Conservation (phyloP, 2,888 invertebrate species). For the Pelosia muscerda region DNA sequence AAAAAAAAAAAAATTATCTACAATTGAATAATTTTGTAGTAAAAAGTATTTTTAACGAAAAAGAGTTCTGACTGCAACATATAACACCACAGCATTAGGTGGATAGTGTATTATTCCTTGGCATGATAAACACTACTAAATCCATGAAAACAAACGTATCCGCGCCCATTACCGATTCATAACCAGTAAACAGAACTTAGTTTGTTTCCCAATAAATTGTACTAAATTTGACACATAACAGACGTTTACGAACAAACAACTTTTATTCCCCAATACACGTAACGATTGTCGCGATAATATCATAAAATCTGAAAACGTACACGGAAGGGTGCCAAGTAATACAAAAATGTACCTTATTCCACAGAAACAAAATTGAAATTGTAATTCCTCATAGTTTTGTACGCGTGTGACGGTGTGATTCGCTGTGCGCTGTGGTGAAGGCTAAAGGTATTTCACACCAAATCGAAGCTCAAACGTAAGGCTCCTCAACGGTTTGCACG, state of each 20-base stretch:
- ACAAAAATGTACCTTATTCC: slow-evolving; percentile 22
- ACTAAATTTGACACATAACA: slow-evolving; percentile 53
- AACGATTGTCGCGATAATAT: slow-evolving; percentile 53
- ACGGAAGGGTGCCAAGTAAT: slow-evolving; percentile 17
- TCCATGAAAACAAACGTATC: slow-evolving; percentile 24
- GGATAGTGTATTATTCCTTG: neutral
- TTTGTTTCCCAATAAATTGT: slow-evolving; percentile 48
- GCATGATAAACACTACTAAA: slow-evolving; percentile 15
- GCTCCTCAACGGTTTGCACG: slow-evolving; percentile 40
- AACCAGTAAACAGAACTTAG: slow-evolving; percentile 34
- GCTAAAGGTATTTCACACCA: slow-evolving; percentile 49
- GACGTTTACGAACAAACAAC: slow-evolving; percentile 54
- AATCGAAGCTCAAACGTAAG: slow-evolving; percentile 45
- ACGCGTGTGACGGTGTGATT: slow-evolving; percentile 22
- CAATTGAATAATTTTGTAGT: neutral
- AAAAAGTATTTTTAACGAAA: neutral
- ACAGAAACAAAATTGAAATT: slow-evolving; percentile 18
- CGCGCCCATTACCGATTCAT: slow-evolving; percentile 26
- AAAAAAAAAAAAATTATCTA: neutral
- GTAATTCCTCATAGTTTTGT: neutral
- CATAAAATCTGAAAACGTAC: slow-evolving; percentile 42
- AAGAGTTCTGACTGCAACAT: neutral
- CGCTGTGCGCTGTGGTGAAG: slow-evolving; percentile 34
- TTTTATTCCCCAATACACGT: slow-evolving; percentile 54
- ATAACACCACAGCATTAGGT: neutral